Conservation (phyloP, 2,113 vertebrate genomes). For the Montifringilla adamsi region DNA sequence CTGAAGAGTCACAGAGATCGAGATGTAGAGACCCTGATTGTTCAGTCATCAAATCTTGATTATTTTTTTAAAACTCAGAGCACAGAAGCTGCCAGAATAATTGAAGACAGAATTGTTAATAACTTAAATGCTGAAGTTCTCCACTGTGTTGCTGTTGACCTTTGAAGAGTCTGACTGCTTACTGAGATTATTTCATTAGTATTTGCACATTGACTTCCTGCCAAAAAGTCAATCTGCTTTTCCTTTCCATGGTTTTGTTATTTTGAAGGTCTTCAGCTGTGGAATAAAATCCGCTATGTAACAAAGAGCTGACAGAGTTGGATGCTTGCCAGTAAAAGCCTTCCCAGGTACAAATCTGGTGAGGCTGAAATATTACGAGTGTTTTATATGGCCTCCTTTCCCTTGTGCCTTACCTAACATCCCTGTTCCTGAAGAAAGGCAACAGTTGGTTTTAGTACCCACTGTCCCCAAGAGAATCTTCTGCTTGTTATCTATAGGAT, state of each 20-base stretch:
- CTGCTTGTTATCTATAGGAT: background rate
- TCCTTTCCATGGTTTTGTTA: slow-evolving; percentile 22
- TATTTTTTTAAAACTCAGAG: background rate
- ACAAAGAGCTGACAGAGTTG: slow-evolving; percentile 5
- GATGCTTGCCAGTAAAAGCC: background rate
- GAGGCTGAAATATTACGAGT: background rate
- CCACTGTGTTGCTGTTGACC: background rate
- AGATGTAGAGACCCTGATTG: background rate
- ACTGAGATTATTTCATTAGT: slow-evolving; percentile 41
- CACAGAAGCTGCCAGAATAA: background rate
- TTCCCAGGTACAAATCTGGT: slow-evolving; percentile 5
- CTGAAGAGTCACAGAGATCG: background rate
- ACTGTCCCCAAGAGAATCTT: background rate
- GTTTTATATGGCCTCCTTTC: background rate
- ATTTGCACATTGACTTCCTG: slow-evolving; percentile 36
- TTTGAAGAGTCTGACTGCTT: slow-evolving; percentile 17
- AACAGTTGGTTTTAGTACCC: background rate
- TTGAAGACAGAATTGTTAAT: slow-evolving; percentile 25
- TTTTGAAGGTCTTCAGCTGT: slow-evolving; percentile 40
- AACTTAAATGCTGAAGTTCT: slow-evolving; percentile 11
- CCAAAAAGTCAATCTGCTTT: slow-evolving; percentile 59
- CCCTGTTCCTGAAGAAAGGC: background rate
- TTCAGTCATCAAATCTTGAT: background rate
- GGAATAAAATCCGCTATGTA: background rate
- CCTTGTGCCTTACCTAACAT: background rate